Conservation (phyloP, 2,113 vertebrate genomes). For the Stegostoma tigrinum region DNA sequence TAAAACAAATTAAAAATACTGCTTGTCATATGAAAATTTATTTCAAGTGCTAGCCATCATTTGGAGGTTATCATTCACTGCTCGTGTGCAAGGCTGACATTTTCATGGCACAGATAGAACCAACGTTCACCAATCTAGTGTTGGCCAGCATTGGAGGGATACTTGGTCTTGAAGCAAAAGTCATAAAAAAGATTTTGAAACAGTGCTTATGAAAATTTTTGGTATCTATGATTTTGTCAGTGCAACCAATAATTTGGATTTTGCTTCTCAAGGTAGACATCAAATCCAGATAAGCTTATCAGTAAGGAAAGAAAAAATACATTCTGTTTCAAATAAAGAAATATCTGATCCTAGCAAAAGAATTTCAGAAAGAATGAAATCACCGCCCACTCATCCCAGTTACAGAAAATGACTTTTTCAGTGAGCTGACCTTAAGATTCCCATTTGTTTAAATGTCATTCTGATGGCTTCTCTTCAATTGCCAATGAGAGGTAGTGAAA, state of each 20-base stretch:
- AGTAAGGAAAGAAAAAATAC: neutral
- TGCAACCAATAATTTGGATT: constrained; percentile 3
- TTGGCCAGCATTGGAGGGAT: neutral
- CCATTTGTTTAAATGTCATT: neutral
- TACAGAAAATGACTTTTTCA: neutral
- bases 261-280: neutral
- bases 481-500: neutral
- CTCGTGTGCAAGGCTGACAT: neutral
- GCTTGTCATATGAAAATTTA: too few relatives aligned
- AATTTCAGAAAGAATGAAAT: neutral
- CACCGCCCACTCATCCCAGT: neutral
- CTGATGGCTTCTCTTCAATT: neutral
- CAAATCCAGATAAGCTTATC: neutral
- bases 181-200: neutral
- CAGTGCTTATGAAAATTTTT: neutral
- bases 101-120: neutral
- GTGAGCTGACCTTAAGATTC: neutral
- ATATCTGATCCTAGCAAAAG: neutral
- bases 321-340: neutral
- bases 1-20: too few relatives aligned
- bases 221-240: neutral
- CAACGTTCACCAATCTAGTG: neutral
- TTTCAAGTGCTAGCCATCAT: neutral
- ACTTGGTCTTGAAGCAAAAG: neutral
- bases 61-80: neutral